phyloP scores from a whole-genome alignment of 2,797 vertebrate genomes.

The Steatocranus sp. region DNA sequence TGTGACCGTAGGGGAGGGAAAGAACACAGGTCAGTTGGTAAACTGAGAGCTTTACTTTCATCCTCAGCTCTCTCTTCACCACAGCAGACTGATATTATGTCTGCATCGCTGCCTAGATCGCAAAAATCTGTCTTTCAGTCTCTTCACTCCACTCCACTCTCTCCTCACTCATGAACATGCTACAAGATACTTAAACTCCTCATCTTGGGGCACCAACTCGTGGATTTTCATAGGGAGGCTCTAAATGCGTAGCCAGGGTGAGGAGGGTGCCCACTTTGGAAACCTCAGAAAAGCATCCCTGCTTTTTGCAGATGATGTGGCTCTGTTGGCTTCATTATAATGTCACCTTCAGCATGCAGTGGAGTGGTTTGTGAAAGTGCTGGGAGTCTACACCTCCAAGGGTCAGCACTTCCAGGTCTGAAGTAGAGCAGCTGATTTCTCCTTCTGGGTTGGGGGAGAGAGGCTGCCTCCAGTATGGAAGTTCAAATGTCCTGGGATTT shows the following conservation, averaged over 20 bases:
- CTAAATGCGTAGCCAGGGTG: neutral
- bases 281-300: neutral
- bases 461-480: neutral
- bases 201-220: neutral
- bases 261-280: neutral
- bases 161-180: neutral
- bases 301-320: neutral
- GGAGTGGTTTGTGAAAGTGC: neutral
- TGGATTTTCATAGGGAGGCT: neutral
- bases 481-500: neutral
- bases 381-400: neutral
- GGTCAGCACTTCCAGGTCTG: neutral
- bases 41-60: neutral
- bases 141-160: neutral
- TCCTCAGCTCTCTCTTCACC: neutral
- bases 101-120: neutral
- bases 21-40: neutral
- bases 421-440: neutral
- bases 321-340: neutral
- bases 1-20: neutral
- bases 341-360: neutral
- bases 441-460: neutral
- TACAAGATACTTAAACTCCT: neutral
- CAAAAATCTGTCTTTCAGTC: neutral
- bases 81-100: neutral